Conservation (phyloP, 2,113 vertebrate genomes). For the Phasianus colchicus region DNA sequence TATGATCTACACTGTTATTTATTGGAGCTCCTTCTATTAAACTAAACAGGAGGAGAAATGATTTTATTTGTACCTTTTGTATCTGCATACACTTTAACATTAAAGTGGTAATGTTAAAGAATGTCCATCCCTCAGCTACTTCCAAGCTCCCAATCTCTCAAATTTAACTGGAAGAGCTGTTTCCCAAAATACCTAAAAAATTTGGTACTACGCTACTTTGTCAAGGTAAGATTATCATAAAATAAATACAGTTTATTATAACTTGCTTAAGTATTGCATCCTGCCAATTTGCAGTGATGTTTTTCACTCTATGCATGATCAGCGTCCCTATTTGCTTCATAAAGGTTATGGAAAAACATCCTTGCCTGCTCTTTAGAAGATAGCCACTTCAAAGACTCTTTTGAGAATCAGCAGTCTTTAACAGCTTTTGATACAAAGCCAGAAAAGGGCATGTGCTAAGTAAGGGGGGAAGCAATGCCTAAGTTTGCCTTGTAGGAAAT, state of each 20-base stretch:
- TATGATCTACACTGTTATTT: slow-evolving; percentile 57
- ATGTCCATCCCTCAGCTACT: background rate
- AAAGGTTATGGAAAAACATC: slow-evolving; percentile 64
- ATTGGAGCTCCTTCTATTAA: slow-evolving; percentile 53
- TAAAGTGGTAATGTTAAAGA: background rate
- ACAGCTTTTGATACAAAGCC: slow-evolving; percentile 54
- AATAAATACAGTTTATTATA: background rate
- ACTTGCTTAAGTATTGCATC: background rate
- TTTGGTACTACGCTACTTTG: background rate
- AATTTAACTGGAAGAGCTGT: background rate
- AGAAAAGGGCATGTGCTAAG: slow-evolving; percentile 44
- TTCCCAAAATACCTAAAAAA: background rate
- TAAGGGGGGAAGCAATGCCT: background rate
- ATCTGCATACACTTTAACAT: background rate
- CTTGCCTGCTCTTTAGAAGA: slow-evolving; percentile 67
- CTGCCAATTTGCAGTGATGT: background rate
- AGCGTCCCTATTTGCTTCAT: slow-evolving; percentile 8
- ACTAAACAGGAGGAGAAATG: background rate
- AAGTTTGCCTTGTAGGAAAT: slow-evolving; percentile 33
- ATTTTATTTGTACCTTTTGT: slow-evolving; percentile 13
- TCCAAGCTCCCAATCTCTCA: background rate
- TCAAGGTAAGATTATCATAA: background rate
- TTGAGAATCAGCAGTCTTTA: slow-evolving; percentile 59
- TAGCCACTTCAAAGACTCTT: slow-evolving; percentile 66
- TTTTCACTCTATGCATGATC: slow-evolving; percentile 19